phyloP scores from a whole-genome alignment of 2,113 vertebrate species.

The Corythornis madagascariensis region DNA sequence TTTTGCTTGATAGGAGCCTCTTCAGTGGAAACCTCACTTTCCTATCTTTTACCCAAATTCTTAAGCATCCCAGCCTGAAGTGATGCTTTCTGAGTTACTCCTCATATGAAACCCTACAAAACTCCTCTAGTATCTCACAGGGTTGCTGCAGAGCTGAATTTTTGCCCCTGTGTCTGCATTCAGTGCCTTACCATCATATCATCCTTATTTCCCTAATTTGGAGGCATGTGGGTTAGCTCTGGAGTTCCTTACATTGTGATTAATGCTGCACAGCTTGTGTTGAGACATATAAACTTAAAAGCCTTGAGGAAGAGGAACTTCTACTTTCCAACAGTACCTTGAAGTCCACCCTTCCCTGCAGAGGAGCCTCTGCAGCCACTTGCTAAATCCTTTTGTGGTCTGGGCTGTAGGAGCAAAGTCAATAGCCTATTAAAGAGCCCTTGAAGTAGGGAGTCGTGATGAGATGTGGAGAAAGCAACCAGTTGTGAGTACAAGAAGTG shows the following conservation, averaged over 20 bases:
- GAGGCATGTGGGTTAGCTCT: background rate
- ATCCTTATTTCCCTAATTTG: background rate
- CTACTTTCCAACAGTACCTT: accelerated
- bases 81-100: background rate
- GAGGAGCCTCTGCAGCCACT: background rate
- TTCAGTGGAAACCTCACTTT: background rate
- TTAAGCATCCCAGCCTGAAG: background rate
- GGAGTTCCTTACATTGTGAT: background rate
- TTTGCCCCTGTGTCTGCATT: background rate
- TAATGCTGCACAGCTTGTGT: background rate
- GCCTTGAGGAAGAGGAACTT: background rate
- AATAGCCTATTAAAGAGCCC: background rate
- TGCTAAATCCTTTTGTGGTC: background rate
- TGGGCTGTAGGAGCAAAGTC: background rate
- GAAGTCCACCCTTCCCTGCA: background rate
- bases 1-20: background rate
- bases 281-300: background rate
- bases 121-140: background rate
- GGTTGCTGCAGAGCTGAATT: background rate
- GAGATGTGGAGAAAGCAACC: background rate
- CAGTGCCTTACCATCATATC: background rate
- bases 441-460: background rate
- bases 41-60: background rate
- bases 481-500: background rate
- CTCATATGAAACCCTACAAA: background rate